A percentile compares a stretch with the other conserved stretches of the same genome.
Evolutionary conservation across 2,888 invertebrate genomes (phyloP).

Genomic region (Ernsta delagoae): DNA sequence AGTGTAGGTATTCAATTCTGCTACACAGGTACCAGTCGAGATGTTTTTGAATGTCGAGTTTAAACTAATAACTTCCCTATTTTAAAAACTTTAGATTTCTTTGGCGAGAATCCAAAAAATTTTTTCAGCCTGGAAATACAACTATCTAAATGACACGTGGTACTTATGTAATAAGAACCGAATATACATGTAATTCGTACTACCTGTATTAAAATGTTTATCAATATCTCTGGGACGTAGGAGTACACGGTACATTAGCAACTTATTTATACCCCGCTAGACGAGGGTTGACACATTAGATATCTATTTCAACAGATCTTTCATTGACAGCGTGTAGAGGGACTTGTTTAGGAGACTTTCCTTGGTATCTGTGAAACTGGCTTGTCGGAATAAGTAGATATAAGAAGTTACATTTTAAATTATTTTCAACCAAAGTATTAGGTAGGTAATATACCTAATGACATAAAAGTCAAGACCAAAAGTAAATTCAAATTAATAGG

Average conservation of each 20-base stretch:
- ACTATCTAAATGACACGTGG: no score
- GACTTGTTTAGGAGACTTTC: conserved; percentile 6
- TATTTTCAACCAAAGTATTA: no score
- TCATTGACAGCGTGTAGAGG: conserved; percentile 11
- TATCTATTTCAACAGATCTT: conserved; percentile 40
- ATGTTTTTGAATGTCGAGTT: no score
- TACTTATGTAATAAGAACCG: not conserved
- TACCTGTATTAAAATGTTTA: not conserved
- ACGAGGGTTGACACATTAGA: conserved; percentile 45
- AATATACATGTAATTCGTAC: not conserved
- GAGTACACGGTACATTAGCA: conserved; percentile 18
- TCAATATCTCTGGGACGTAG: conserved; percentile 1
- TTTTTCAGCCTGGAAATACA: no score
- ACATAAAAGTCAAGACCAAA: no score
- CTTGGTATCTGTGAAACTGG: not conserved
- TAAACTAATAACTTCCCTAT: no score
- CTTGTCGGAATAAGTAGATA: not conserved
- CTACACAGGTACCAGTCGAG: no score
- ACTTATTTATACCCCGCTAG: conserved; percentile 30
- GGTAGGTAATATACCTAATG: not conserved
- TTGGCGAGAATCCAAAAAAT: no score
- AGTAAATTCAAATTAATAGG: no score
- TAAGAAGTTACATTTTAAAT: no score
- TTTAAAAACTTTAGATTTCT: no score
- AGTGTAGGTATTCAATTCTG: no score